Evolutionary conservation across 35 echinoderm and acorn worm species (phyloP), one percentile per base, ranked within the genome.

Genomic region (Ophioderma brevispina): DNA sequence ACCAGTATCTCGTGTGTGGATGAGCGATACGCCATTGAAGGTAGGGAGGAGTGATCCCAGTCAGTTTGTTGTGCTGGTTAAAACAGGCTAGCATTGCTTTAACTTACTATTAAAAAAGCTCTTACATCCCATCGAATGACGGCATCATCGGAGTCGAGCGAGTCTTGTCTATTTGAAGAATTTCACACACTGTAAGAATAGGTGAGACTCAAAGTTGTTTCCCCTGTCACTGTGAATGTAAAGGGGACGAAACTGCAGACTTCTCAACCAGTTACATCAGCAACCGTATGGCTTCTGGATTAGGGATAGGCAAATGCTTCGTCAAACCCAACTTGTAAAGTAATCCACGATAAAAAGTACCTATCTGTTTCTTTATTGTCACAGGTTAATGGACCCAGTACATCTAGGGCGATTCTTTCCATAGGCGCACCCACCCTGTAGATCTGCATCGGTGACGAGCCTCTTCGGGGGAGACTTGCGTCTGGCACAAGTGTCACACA

Each of bases 291-390:
- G 92, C 87, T 40, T 91, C 88, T 81, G 84, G 88, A 76, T 85
- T 70, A 31, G 92, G 87, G 2, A 94, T 36, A 33, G 92, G 38
- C n/a, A 75, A 52, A 94, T 0, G 92, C 87, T 40, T 94, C 92
- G n/a, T n/a, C n/a, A n/a, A 21, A 76, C 30, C 92, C 92, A 94
- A 36, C 86, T 94, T 17, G 79, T 91, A 14, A 94, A 88, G 75
- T 86, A 94, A 31, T 91, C 93, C 0, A 25, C 55, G 0, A 87
- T 77, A 13, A 94, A 82, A 1, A 94, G 35, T 1, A 90, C 39
- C 23, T 86, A 90, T 25, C 40, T 78, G 37, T 94, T 90, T 79
- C 81, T 81, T 25, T 23, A 81, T 21, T 28, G 86, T 93, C 40
- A 87, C 90, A 23, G 90, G 84, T n/a, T 55, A 92, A 84, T 0